phyloP scores from a whole-genome alignment of 2,888 invertebrate species.

The Molanna angustata region DNA sequence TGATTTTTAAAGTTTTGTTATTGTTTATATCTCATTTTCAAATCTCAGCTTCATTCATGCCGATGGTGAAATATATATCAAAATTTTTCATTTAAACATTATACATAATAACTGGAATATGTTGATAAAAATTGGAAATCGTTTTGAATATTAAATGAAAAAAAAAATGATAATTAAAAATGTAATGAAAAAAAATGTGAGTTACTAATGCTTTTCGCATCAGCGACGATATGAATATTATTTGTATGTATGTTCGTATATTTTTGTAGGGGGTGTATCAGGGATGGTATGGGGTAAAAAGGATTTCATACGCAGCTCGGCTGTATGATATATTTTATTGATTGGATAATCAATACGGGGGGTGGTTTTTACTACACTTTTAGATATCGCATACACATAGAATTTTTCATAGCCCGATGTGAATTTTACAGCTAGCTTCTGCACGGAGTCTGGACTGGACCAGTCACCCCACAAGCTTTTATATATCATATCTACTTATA shows the following conservation, averaged over 20 bases:
- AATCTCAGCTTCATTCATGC: too few species aligned
- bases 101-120: too few species aligned
- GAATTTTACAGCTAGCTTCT: constrained; percentile 22
- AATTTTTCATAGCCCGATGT: constrained; percentile 31
- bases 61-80: too few species aligned
- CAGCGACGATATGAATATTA: constrained; percentile 16
- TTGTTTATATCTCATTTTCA: too few species aligned
- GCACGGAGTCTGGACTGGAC: too few species aligned
- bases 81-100: too few species aligned
- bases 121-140: too few species aligned
- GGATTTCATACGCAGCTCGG: constrained; percentile 32
- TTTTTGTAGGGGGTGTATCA: constrained; percentile 36
- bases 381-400: constrained; percentile 27
- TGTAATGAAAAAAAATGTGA: neutral
- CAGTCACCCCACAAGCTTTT: too few species aligned
- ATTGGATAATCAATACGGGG: constrained; percentile 34
- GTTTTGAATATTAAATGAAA: too few species aligned
- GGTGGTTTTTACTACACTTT: constrained; percentile 31
- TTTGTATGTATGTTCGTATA: constrained; percentile 25
- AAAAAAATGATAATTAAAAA: too few species aligned
- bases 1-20: too few species aligned
- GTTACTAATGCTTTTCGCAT: neutral
- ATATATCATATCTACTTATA: too few species aligned
- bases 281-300: constrained; percentile 31
- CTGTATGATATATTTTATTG: constrained; percentile 34